A percentile compares a stretch with the other conserved stretches of the same genome.
These are phyloP conservation scores for Oxyteleia sp. DNA, from an alignment of 2,888 invertebrate genomes.

Conservation along the genomic window DNA sequence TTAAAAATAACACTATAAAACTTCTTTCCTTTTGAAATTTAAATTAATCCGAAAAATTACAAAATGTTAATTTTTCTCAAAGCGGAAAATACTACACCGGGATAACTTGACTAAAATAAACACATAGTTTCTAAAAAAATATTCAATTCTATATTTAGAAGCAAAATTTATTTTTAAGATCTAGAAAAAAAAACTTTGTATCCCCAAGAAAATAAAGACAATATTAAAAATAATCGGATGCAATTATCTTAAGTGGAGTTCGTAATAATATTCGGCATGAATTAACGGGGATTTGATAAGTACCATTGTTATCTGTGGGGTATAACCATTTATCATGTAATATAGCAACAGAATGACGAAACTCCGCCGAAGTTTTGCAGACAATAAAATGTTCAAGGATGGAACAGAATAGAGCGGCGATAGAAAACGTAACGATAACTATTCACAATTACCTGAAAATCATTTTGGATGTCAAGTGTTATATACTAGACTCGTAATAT, in stretches of 20 bases:
- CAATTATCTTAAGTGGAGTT: conserved; percentile 24
- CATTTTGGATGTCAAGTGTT: too few species aligned
- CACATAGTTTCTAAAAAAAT: too few species aligned
- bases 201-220: background rate
- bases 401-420: conserved; percentile 29
- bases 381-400: conserved; percentile 45
- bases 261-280: conserved; percentile 7
- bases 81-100: too few species aligned
- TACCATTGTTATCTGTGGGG: conserved; percentile 24
- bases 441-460: conserved; percentile 12
- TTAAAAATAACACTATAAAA: too few species aligned
- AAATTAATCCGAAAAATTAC: too few species aligned
- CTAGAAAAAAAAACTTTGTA: too few species aligned
- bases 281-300: conserved; percentile 27
- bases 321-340: conserved; percentile 41
- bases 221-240: background rate
- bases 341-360: conserved; percentile 37
- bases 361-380: conserved; percentile 44
- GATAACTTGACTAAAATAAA: too few species aligned
- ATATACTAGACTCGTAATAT: background rate
- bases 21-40: too few species aligned
- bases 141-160: too few species aligned
- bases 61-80: too few species aligned
- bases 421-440: conserved; percentile 40
- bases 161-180: too few species aligned